Percentiles rank a stretch among this genome's conserved stretches.
phyloP scores from a whole-genome alignment of 2,113 vertebrate genomes.

The Numenius arquata region DNA sequence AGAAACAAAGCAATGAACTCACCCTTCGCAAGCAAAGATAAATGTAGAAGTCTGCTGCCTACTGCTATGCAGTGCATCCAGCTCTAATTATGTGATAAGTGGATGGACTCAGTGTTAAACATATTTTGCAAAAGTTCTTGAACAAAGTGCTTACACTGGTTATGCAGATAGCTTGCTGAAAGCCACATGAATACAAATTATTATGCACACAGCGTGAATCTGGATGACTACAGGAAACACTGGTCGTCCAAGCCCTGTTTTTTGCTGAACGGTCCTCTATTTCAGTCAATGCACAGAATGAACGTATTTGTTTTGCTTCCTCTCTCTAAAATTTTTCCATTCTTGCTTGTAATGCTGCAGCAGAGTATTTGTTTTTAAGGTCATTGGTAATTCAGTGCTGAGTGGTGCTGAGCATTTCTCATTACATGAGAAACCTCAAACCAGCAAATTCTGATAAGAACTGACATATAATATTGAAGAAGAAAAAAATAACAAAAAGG shows the following conservation, averaged over 20 bases:
- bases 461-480: background rate
- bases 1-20: conserved; percentile 44
- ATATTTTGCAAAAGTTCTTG: conserved; percentile 46
- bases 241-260: background rate
- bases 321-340: background rate
- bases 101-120: background rate
- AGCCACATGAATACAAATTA: conserved; percentile 45
- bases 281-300: background rate
- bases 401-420: background rate
- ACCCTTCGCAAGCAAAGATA: conserved; percentile 11
- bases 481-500: background rate
- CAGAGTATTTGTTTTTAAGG: background rate
- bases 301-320: background rate
- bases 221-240: background rate
- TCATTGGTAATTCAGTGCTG: background rate
- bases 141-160: conserved; percentile 26
- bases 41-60: background rate
- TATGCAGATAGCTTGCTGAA: conserved; percentile 31
- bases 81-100: conserved; percentile 46
- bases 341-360: background rate
- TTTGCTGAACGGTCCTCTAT: background rate
- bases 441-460: background rate
- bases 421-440: background rate
- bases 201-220: background rate
- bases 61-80: background rate